phyloP scores from a whole-genome alignment of 2,797 vertebrate species.

The Smutsia temminckii region DNA sequence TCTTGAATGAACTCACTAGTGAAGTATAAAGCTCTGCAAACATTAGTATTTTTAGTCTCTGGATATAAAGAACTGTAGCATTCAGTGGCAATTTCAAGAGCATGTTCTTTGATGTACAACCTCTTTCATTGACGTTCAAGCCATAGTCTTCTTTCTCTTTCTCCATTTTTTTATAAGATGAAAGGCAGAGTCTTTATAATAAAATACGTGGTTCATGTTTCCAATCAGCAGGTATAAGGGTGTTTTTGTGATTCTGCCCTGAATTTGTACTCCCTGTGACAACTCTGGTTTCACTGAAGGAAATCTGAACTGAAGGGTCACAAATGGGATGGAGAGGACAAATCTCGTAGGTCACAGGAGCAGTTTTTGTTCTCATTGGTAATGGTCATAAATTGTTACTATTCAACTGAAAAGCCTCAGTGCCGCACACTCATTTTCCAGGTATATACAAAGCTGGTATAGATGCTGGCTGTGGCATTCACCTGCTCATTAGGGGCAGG shows the following conservation, averaged over 20 bases:
- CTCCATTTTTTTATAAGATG: not conserved
- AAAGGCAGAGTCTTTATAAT: constrained; percentile 46
- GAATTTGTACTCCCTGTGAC: not conserved
- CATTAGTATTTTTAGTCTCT: not conserved
- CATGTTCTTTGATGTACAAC: not conserved
- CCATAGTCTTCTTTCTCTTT: not conserved
- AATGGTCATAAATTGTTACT: not conserved
- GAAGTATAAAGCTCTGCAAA: not conserved
- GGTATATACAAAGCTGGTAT: not conserved
- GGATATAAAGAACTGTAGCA: not conserved
- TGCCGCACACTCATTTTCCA: not conserved
- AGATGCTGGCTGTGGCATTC: not conserved
- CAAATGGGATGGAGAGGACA: not conserved
- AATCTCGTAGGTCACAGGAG: not conserved
- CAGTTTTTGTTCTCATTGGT: not conserved
- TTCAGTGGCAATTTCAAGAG: not conserved
- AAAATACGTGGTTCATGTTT: constrained; percentile 30
- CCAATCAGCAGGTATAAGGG: not conserved
- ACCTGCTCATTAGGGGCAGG: not conserved
- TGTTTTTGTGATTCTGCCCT: constrained; percentile 23
- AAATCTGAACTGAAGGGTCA: constrained; percentile 35
- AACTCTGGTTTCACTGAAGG: constrained; percentile 36
- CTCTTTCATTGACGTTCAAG: not conserved
- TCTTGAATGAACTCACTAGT: not conserved
- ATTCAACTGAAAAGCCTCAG: not conserved